A percentile compares a stretch with the other conserved stretches of the same genome.
Conservation (phyloP, 2,113 vertebrate genomes). For the Trogon surrucura region DNA sequence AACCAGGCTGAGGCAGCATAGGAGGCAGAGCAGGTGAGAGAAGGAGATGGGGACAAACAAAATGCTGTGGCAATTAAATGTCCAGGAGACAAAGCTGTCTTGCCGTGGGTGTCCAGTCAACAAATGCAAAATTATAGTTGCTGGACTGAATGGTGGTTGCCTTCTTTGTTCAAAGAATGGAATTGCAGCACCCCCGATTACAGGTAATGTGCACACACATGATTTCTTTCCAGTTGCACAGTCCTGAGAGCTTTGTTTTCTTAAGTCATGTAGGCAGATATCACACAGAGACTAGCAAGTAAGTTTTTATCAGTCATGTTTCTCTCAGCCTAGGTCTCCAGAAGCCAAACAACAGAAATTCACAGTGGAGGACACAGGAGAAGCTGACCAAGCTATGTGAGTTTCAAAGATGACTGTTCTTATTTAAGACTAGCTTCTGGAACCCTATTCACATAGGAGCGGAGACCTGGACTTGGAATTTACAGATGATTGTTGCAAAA, state of each 20-base stretch:
- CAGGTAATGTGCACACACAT: not conserved
- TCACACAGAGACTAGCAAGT: not conserved
- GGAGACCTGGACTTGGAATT: not conserved
- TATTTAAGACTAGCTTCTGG: not conserved
- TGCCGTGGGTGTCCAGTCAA: not conserved
- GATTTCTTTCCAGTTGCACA: not conserved
- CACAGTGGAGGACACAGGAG: not conserved
- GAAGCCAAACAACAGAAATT: not conserved
- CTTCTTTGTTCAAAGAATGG: not conserved
- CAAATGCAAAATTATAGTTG: not conserved
- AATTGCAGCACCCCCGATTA: not conserved
- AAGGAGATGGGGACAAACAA: not conserved
- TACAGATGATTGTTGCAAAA: not conserved
- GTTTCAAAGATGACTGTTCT: fast-evolving
- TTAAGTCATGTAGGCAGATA: not conserved
- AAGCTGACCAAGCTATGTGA: fast-evolving
- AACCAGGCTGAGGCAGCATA: conserved; percentile 64
- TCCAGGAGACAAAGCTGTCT: not conserved
- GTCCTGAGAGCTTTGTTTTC: not conserved
- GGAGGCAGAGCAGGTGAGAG: conserved; percentile 1
- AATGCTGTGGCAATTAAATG: not conserved
- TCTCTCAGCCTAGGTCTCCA: not conserved
- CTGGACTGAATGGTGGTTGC: not conserved
- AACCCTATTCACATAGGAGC: not conserved
- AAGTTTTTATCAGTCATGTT: not conserved